Conservation (phyloP, 2,888 invertebrate genomes). For the Tineola bisselliella region DNA sequence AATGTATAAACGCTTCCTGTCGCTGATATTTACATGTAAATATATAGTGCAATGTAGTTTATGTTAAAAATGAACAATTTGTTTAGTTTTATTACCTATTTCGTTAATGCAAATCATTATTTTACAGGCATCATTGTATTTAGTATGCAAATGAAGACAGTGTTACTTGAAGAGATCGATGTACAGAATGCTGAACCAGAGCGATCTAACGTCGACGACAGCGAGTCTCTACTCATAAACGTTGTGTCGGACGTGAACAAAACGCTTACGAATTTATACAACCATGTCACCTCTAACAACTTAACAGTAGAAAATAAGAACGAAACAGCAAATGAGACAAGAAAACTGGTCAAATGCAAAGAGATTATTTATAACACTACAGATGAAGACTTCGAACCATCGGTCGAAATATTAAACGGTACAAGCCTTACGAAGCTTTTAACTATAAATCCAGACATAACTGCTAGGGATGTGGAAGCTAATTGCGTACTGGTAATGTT, state of each 20-base stretch:
- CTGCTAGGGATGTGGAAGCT: slow-evolving; percentile 70
- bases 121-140: slow-evolving; percentile 29
- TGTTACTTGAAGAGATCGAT: slow-evolving; percentile 33
- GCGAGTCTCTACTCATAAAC: slow-evolving; percentile 52
- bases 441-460: slow-evolving; percentile 71
- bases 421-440: slow-evolving; percentile 74
- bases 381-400: slow-evolving; percentile 40
- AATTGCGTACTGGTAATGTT: slow-evolving; percentile 85
- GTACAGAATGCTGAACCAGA: slow-evolving; percentile 24
- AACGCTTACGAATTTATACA: slow-evolving; percentile 51
- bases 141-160: slow-evolving; percentile 44
- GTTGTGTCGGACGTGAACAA: slow-evolving; percentile 58
- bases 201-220: slow-evolving; percentile 52
- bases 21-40: neutral
- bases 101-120: neutral
- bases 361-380: slow-evolving; percentile 41
- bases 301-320: slow-evolving; percentile 44
- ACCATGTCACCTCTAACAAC: slow-evolving; percentile 54
- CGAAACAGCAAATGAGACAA: slow-evolving; percentile 42
- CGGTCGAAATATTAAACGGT: slow-evolving; percentile 76
- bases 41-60: no score
- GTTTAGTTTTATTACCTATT: neutral
- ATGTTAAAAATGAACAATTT: no score
- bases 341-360: slow-evolving; percentile 53
- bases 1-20: neutral